phyloP scores from a whole-genome alignment of 2,888 invertebrate genomes.

The Tortricodes alternella region DNA sequence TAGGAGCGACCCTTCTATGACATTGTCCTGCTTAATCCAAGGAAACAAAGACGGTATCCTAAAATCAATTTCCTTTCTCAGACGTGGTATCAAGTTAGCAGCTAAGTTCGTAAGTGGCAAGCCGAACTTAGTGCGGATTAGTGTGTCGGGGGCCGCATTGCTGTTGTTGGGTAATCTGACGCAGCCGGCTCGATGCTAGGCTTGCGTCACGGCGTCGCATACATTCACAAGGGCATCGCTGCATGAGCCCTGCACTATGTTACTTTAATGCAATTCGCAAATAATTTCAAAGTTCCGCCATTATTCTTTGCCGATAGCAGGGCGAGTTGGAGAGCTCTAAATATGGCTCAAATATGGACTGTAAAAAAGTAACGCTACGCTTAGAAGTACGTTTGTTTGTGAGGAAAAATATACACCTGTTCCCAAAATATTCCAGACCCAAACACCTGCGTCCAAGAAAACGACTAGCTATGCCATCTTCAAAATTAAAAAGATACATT shows the following conservation, averaged over 20 bases:
- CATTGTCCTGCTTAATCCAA: neutral
- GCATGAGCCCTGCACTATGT: constrained; percentile 47
- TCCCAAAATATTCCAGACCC: too few relatives aligned
- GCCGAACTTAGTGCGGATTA: constrained; percentile 57
- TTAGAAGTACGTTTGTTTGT: too few relatives aligned
- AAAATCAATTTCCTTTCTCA: constrained; percentile 7
- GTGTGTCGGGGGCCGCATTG: constrained; percentile 67
- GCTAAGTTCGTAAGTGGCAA: constrained; percentile 12
- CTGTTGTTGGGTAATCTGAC: constrained; percentile 58
- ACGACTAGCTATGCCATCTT: too few relatives aligned
- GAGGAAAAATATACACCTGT: too few relatives aligned
- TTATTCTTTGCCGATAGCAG: too few relatives aligned
- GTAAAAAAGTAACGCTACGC: too few relatives aligned
- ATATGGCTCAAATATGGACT: too few relatives aligned
- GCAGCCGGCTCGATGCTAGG: constrained; percentile 39
- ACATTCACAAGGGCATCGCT: constrained; percentile 34
- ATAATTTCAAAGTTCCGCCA: too few relatives aligned
- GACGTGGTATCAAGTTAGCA: constrained; percentile 4
- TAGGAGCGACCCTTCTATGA: too few relatives aligned
- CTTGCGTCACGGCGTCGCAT: constrained; percentile 48
- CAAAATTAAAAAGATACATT: too few relatives aligned
- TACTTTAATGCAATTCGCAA: neutral
- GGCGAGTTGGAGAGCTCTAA: too few relatives aligned
- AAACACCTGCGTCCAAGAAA: too few relatives aligned
- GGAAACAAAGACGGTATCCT: neutral